Conservation (phyloP, 2,888 invertebrate genomes). For the Carpatolechia fugitivella region DNA sequence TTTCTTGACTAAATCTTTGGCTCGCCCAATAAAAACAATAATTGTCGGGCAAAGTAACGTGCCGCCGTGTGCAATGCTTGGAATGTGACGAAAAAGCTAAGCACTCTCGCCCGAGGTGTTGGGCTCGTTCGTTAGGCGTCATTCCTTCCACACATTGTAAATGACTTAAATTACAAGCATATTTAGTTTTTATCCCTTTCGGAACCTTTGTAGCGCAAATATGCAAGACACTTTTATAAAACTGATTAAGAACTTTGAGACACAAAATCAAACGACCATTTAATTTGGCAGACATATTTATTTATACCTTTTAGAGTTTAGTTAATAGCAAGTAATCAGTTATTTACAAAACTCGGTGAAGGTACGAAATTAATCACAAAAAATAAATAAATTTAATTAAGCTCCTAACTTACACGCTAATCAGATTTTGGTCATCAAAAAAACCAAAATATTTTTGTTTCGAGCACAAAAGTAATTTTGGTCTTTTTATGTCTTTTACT, state of each 20-base stretch:
- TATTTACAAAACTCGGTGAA: conserved; percentile 74
- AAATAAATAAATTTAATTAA: conserved; percentile 68
- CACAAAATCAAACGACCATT: conserved; percentile 48
- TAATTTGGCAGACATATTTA: conserved; percentile 80
- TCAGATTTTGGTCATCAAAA: conserved; percentile 64
- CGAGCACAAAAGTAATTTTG: conserved; percentile 54
- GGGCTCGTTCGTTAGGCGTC: conserved; percentile 51
- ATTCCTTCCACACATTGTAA: conserved; percentile 40
- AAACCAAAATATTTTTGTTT: conserved; percentile 49
- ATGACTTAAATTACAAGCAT: conserved; percentile 45
- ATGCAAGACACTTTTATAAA: background rate
- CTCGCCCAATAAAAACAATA: conserved; percentile 39
- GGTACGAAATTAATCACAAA: conserved; percentile 71
- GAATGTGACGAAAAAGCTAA: conserved; percentile 47
- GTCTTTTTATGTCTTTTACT: conserved; percentile 48
- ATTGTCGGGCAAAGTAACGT: conserved; percentile 37
- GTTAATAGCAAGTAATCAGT: conserved; percentile 65
- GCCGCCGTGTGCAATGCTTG: conserved; percentile 32
- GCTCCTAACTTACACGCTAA: conserved; percentile 58
- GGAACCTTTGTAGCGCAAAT: background rate
- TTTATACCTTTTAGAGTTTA: conserved; percentile 75
- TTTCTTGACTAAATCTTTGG: background rate
- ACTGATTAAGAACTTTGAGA: background rate
- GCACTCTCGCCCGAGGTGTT: conserved; percentile 48
- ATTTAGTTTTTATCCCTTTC: conserved; percentile 40